These are phyloP conservation scores for Paracentrotus lividus DNA, from an alignment of 53 echinoderm and acorn worm genomes.

Conservation along the genomic window DNA sequence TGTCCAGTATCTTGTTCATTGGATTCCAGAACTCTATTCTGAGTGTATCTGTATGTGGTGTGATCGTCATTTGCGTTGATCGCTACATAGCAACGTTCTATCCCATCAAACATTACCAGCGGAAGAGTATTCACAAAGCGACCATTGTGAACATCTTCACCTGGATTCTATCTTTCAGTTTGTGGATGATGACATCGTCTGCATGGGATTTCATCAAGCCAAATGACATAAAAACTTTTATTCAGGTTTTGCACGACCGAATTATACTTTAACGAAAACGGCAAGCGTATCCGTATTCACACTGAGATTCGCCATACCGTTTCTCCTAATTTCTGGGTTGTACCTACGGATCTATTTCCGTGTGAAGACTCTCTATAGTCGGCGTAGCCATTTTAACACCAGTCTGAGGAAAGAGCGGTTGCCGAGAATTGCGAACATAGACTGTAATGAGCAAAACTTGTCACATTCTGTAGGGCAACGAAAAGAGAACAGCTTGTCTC, in stretches of 20 bases:
- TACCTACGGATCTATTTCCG: not conserved
- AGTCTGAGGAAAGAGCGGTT: not conserved
- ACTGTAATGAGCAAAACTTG: too few species aligned
- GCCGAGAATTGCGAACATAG: not conserved
- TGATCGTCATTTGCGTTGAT: not conserved
- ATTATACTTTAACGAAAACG: not conserved
- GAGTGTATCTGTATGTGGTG: constrained; percentile 21
- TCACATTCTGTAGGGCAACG: too few species aligned
- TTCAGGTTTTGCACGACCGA: not conserved
- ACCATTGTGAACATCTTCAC: not conserved
- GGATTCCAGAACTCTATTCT: constrained; percentile 8
- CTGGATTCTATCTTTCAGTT: not conserved
- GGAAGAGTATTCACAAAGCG: not conserved
- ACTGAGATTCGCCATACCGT: not conserved
- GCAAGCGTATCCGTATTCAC: not conserved
- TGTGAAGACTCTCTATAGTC: not conserved
- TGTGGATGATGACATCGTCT: not conserved
- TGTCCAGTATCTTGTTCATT: not conserved
- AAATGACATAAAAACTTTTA: not conserved
- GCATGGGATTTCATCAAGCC: not conserved
- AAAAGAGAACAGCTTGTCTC: too few species aligned
- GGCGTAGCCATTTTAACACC: not conserved
- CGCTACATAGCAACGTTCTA: not conserved
- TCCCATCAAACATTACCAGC: constrained; percentile 5
- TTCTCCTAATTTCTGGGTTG: not conserved